Base-by-base conservation (phyloP, 2,888 invertebrate species). In the Platycheirus rosarum region DNA sequence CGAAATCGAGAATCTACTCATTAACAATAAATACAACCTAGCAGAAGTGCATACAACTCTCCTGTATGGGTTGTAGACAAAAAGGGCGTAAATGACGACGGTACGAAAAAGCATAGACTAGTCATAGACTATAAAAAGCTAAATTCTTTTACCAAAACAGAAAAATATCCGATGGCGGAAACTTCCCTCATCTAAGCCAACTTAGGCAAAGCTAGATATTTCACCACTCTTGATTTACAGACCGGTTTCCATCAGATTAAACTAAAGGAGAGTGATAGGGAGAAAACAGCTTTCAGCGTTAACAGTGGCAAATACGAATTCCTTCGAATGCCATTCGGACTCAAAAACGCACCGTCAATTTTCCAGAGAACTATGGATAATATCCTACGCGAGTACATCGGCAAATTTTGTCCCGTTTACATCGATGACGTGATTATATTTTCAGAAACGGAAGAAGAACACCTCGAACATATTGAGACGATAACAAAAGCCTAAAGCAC, bases 331-430 rank as follows among this genome's bases (percentile, higher is more conserved):
- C 65, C 65, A 7, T 49, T 49, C n/a, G 49, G 23, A 49, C 18
- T 49, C 5, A 49, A 49, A 49, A 51, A 68, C 35, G 53, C 53
- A 44, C 70, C 60, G 0, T 49, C 42, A 11, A 60, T 62, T 11
- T 70, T 70, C 16, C 60, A 70, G 48, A 11, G 70, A n/a, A 26
- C 55, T n/a, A 55, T 69, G 20, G 57, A 69, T 20, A 46, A 69
- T 37, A 55, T 69, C n/a, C 49, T 70, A 18, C 48, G 60, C 1
- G 60, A 70, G 8, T 16, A 49, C 18, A 69, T 69, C 14, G 69
- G 69, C 8, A 69, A 48, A 40, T 46, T 46, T 37, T 55, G 57
- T 20, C 32, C 57, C 16, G 57, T 57, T 9, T 57, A 69, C n/a
- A 57, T 69, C 13, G 57, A 69, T 9, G 55, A 69, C 35, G 37